Evolutionary conservation across 2,888 invertebrate genomes (phyloP), one percentile per base, ranked within the genome.

Genomic region (Drosophila mulleri): DNA sequence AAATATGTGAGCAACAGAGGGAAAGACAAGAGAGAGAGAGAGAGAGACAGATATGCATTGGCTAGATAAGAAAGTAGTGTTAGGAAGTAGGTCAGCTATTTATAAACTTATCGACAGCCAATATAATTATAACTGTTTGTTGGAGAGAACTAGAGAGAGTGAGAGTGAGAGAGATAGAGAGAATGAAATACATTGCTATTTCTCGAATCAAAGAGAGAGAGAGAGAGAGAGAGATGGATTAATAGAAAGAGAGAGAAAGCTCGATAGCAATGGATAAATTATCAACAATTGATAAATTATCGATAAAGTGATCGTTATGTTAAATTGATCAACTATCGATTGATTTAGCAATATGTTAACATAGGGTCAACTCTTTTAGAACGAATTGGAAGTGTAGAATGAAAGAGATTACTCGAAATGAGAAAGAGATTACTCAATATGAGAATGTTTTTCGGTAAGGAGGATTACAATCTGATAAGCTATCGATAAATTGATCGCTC

Each of bases 401-500:
- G 8, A 7, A 1, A 20, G 9, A 26, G 26, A 23, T 47, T 16
- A 26, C 26, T 26, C 26, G 26, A 26, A 6, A 1, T 26, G 1
- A 26, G 26, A 26, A 26, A 7, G 26, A 7, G 26, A 26, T n/a
- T n/a, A n/a, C n/a, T n/a, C n/a, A n/a, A n/a, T n/a, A n/a, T n/a
- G n/a, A n/a, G n/a, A n/a, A n/a, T n/a, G n/a, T n/a, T n/a, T n/a
- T n/a, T n/a, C n/a, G n/a, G n/a, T n/a, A n/a, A 29, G 8, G 8
- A 8, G 29, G 8, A 29, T 71, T 62, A 41, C 42, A 23, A 48
- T 11, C n/a, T n/a, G 50, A 39, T 32, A 14, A n/a, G 6, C n/a
- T 60, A 47, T 50, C 71, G 66, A 59, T 67, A 52, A 41, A 63
- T 60, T 20, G 41, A 58, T 67, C 76, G 72, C 57, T 71, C 5